These are phyloP conservation scores for Coluber constrictor DNA, from an alignment of 2,797 vertebrate species.

Conservation along the genomic window DNA sequence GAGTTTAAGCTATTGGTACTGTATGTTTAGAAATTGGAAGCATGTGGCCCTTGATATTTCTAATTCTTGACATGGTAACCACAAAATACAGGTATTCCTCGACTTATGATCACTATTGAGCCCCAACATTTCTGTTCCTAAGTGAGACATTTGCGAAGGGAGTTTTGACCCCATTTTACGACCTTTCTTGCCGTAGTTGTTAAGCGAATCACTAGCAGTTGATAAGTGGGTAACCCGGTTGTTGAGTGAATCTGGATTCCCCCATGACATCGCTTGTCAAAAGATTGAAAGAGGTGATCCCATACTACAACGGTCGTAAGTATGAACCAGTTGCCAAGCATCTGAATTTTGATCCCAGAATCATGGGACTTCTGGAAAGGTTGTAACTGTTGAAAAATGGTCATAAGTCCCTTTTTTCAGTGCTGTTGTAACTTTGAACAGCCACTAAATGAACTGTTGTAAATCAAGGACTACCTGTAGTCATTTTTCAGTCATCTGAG, in stretches of 20 bases:
- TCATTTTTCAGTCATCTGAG: background rate
- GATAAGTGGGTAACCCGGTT: background rate
- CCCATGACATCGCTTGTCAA: background rate
- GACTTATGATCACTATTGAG: background rate
- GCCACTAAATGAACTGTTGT: background rate
- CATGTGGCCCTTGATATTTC: background rate
- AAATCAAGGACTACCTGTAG: background rate
- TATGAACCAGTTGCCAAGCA: background rate
- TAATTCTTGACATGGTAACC: background rate
- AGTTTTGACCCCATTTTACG: background rate
- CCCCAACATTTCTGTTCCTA: background rate
- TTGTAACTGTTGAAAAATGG: background rate
- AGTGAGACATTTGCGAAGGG: background rate
- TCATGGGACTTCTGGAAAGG: background rate
- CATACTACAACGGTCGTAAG: background rate
- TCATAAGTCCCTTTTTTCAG: background rate
- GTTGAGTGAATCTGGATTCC: background rate
- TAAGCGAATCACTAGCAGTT: background rate
- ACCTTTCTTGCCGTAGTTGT: background rate
- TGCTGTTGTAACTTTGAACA: background rate
- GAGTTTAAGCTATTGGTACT: background rate
- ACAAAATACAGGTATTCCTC: background rate
- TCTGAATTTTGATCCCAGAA: background rate
- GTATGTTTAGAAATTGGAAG: background rate
- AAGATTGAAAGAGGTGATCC: too few relatives aligned